phyloP scores from a whole-genome alignment of 2,888 invertebrate genomes.

The Drosophila cracens region DNA sequence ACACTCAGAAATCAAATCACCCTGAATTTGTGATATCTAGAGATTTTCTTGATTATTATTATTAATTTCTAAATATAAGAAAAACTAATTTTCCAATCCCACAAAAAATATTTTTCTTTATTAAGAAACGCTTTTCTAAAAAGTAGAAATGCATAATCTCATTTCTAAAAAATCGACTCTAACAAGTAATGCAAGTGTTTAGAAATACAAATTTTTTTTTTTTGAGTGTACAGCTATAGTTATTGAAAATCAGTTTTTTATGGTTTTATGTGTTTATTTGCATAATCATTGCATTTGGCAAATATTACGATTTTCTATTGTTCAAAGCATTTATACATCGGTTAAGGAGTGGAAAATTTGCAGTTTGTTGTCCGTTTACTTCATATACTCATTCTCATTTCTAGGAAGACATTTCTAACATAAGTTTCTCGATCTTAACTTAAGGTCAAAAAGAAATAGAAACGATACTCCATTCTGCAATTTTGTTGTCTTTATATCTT shows the following conservation, averaged over 20 bases:
- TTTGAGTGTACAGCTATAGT: neutral
- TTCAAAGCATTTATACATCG: neutral
- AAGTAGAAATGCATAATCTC: too few relatives aligned
- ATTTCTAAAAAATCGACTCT: too few relatives aligned
- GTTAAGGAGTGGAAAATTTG: neutral
- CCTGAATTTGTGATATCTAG: neutral
- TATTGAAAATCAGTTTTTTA: constrained; percentile 59
- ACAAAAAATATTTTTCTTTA: too few relatives aligned
- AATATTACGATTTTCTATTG: neutral
- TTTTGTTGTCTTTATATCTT: neutral
- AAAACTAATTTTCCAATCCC: too few relatives aligned
- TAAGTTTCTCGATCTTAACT: neutral
- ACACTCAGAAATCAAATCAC: neutral
- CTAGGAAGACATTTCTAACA: neutral
- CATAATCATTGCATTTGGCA: neutral
- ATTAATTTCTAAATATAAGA: neutral
- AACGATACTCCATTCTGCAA: neutral
- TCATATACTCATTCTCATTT: too few relatives aligned
- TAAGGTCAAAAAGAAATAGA: neutral
- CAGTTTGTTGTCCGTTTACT: too few relatives aligned
- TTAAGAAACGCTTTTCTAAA: neutral
- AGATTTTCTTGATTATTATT: neutral
- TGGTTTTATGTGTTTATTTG: constrained; percentile 53
- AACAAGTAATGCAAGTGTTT: neutral
- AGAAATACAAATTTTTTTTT: neutral